A percentile compares a stretch with the other conserved stretches of the same genome.
These are phyloP conservation scores for Holacanthella duospinosa DNA, from an alignment of 2,888 invertebrate species.

Conservation along the genomic window DNA sequence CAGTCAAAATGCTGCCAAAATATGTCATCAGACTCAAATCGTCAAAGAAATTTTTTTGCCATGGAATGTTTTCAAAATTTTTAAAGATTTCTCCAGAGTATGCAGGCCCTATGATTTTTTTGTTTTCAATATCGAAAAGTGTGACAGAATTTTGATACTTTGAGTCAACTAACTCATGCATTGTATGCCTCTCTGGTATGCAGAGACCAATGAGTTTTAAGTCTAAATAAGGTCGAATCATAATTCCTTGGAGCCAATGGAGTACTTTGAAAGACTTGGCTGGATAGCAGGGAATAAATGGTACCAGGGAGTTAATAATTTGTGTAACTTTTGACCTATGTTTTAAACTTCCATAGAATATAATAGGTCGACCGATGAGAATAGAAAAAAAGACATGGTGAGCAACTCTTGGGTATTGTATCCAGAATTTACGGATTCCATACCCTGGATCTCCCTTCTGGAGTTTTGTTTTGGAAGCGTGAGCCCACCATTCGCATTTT, in stretches of 20 bases:
- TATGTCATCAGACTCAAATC: conserved; percentile 36
- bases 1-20: conserved; percentile 34
- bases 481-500: conserved; percentile 30
- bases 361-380: conserved; percentile 34
- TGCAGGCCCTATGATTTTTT: conserved; percentile 29
- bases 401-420: conserved; percentile 33
- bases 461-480: conserved; percentile 17
- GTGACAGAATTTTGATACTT: conserved; percentile 33
- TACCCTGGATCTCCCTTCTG: conserved; percentile 28
- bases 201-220: conserved; percentile 40
- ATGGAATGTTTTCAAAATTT: conserved; percentile 20
- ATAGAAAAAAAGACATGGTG: conserved; percentile 39
- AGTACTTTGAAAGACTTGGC: conserved; percentile 28
- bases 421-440: conserved; percentile 37
- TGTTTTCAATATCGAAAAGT: conserved; percentile 27
- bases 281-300: conserved; percentile 26
- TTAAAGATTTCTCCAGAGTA: conserved; percentile 29
- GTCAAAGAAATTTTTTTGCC: conserved; percentile 16
- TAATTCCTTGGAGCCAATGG: conserved; percentile 40
- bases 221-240: conserved; percentile 38
- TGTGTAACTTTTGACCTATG: conserved; percentile 18
- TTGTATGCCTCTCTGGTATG: conserved; percentile 39
- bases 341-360: conserved; percentile 29
- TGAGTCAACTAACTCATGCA: conserved; percentile 39
- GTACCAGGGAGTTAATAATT: conserved; percentile 28